phyloP scores from a whole-genome alignment of 2,113 vertebrate genomes.

The Nestor notabilis region DNA sequence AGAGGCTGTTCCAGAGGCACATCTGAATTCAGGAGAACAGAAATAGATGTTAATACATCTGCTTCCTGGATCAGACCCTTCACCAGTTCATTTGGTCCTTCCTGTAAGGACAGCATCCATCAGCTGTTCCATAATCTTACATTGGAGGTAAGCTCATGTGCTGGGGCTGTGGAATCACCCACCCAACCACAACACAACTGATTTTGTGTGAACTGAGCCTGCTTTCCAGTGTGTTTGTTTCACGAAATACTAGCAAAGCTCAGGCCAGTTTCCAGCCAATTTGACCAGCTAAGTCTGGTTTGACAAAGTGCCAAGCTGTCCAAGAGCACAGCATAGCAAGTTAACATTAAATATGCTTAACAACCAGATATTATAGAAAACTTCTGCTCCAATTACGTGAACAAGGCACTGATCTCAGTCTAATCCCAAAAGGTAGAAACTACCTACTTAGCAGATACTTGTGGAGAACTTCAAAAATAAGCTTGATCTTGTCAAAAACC shows the following conservation, averaged over 20 bases:
- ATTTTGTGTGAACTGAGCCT: no score
- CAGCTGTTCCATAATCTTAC: background rate
- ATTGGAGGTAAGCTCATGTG: background rate
- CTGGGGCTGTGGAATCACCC: background rate
- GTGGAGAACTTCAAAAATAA: slow-evolving; percentile 85
- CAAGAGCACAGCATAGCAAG: background rate
- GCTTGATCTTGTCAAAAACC: slow-evolving; percentile 85
- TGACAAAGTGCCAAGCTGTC: background rate
- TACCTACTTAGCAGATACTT: slow-evolving; percentile 83
- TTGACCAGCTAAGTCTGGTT: background rate
- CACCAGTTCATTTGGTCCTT: background rate
- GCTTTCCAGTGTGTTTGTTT: background rate
- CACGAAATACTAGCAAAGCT: background rate
- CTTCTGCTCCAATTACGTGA: background rate
- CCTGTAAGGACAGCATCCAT: background rate
- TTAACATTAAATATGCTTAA: background rate
- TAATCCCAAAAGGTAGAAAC: background rate
- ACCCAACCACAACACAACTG: background rate
- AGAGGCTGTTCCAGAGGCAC: slow-evolving; percentile 71
- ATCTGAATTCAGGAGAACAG: slow-evolving; percentile 70
- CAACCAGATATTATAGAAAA: background rate
- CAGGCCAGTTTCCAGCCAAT: background rate
- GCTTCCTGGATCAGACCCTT: background rate
- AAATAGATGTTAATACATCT: background rate
- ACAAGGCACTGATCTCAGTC: background rate